A percentile compares a stretch with the other conserved stretches of the same genome.
Conservation (phyloP, 2,113 vertebrate genomes). For the Cyprinodon brontotheroides region DNA sequence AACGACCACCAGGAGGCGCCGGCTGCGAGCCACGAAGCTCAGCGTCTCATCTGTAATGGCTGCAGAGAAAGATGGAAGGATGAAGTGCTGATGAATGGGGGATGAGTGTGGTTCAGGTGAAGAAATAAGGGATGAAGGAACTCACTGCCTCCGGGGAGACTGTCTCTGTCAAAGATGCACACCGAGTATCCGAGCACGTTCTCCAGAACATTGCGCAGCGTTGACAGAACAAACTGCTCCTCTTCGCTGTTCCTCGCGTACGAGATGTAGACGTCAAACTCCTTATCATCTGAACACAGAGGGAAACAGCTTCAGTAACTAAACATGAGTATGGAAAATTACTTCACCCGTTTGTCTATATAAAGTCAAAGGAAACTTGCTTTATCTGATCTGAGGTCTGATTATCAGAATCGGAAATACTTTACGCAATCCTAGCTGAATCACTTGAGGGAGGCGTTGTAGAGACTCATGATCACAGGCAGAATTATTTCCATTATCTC, state of each 20-base stretch:
- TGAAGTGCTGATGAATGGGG: slow-evolving; percentile 1
- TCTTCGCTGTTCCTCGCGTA: slow-evolving; percentile 92
- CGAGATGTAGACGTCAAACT: slow-evolving; percentile 95
- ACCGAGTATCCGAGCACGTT: slow-evolving; percentile 93
- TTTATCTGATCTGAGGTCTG: not conserved
- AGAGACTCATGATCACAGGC: no score
- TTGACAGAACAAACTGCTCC: slow-evolving; percentile 92
- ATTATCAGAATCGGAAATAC: not conserved
- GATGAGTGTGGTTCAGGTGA: not conserved
- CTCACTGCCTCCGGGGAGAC: slow-evolving; percentile 96
- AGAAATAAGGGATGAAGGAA: slow-evolving; percentile 30
- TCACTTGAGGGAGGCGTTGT: no score
- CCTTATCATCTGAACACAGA: slow-evolving; percentile 85
- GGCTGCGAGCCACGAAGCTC: slow-evolving; percentile 93
- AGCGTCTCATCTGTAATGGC: slow-evolving; percentile 97
- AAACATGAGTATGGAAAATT: not conserved
- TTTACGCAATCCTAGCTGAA: no score
- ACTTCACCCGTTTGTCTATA: not conserved
- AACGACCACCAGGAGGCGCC: slow-evolving; percentile 91
- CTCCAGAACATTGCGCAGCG: slow-evolving; percentile 88
- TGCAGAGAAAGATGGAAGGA: slow-evolving; percentile 59
- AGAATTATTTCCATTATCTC: no score
- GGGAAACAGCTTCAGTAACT: no score
- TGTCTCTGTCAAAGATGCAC: slow-evolving; percentile 96
- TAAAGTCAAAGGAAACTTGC: not conserved